phyloP scores from a whole-genome alignment of 2,113 vertebrate species.

The Hypanus sabinus region DNA sequence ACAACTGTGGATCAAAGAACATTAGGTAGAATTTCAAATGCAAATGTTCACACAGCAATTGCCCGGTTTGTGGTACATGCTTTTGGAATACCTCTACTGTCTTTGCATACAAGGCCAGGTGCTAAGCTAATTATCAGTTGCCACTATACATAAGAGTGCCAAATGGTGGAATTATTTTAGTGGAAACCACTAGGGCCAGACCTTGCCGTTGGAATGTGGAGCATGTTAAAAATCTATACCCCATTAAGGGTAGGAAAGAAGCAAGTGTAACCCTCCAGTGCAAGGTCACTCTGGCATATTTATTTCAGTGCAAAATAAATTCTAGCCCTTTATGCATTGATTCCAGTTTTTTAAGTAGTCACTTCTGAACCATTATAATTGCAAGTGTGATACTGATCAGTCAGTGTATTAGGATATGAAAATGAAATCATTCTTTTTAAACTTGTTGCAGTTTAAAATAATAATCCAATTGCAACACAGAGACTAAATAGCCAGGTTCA shows the following conservation, averaged over 20 bases:
- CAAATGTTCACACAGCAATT: neutral
- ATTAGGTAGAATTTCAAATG: neutral
- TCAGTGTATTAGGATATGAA: neutral
- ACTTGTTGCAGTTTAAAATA: neutral
- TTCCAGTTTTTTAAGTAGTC: neutral
- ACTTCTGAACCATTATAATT: neutral
- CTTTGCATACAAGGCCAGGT: neutral
- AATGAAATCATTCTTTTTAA: neutral
- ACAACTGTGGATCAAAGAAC: neutral
- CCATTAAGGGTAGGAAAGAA: no score
- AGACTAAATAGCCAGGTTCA: neutral
- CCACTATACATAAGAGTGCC: neutral
- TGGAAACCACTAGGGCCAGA: neutral
- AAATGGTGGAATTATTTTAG: neutral
- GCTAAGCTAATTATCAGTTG: neutral
- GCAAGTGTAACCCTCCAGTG: no score
- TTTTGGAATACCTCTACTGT: neutral
- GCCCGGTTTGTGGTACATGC: no score
- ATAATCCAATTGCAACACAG: neutral
- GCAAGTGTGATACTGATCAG: neutral
- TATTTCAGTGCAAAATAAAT: no score
- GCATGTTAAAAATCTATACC: no score
- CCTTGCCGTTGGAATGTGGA: neutral
- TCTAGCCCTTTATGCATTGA: neutral
- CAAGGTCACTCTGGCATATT: no score